These are phyloP conservation scores for Limnephilus marmoratus DNA, from an alignment of 2,888 invertebrate species.

Conservation along the genomic window DNA sequence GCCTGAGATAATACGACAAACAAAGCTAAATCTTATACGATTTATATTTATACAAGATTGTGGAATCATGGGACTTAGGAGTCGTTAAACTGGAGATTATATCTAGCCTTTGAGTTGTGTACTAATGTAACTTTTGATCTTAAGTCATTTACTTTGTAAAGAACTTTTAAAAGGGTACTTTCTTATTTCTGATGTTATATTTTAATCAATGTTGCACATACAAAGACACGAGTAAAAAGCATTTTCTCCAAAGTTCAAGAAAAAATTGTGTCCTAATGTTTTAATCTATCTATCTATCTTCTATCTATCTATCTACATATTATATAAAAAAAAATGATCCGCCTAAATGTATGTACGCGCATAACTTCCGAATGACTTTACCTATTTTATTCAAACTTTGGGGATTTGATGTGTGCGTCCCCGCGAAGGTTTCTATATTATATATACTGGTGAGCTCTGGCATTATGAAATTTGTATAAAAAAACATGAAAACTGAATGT, in stretches of 20 bases:
- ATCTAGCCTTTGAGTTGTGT: background rate
- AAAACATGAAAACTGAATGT: no score
- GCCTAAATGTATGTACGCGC: no score
- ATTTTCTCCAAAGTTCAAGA: background rate
- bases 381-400: no score
- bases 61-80: background rate
- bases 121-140: background rate
- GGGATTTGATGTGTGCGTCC: no score
- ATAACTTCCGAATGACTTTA: no score
- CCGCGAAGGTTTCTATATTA: no score
- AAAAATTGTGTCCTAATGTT: no score
- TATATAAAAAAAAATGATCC: no score
- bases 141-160: background rate
- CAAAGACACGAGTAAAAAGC: background rate
- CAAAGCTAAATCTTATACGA: slow-evolving; percentile 21
- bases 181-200: background rate
- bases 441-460: no score
- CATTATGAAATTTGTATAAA: no score
- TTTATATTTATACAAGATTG: background rate
- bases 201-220: background rate
- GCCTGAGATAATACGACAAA: slow-evolving; percentile 12
- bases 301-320: no score
- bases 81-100: background rate
- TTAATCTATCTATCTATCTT: no score
- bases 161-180: background rate